phyloP scores from a whole-genome alignment of 2,888 invertebrate genomes.

The Ischnura elegans region DNA sequence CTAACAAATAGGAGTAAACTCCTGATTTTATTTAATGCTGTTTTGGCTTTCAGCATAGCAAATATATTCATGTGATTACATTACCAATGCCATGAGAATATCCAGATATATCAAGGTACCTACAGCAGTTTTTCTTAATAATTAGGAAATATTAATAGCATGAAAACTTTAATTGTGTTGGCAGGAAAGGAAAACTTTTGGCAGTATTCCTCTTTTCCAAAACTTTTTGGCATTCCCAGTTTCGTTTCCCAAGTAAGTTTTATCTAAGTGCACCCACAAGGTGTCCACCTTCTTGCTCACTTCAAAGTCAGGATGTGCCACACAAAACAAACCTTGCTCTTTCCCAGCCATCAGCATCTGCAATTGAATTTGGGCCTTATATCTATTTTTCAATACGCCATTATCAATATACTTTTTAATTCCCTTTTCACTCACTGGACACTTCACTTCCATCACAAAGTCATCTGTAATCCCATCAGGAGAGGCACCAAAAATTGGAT shows the following conservation, averaged over 20 bases:
- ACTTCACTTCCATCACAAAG: slow-evolving; percentile 16
- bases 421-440: slow-evolving; percentile 16
- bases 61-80: neutral
- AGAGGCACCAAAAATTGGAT: slow-evolving; percentile 24
- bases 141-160: neutral
- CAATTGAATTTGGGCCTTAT: neutral
- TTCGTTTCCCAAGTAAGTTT: neutral
- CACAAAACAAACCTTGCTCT: slow-evolving; percentile 3
- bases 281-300: slow-evolving; percentile 11
- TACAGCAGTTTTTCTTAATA: too few species aligned
- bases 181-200: neutral
- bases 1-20: neutral
- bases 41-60: neutral
- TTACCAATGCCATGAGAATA: neutral
- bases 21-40: neutral
- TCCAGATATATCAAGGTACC: neutral
- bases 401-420: neutral
- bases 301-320: slow-evolving; percentile 30
- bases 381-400: neutral
- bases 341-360: slow-evolving; percentile 39
- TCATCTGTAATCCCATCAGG: slow-evolving; percentile 11
- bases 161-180: neutral
- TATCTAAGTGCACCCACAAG: neutral
- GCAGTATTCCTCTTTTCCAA: neutral
- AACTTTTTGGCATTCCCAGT: neutral